phyloP scores from a whole-genome alignment of 2,113 vertebrate species.

The Pardalotus punctatus region DNA sequence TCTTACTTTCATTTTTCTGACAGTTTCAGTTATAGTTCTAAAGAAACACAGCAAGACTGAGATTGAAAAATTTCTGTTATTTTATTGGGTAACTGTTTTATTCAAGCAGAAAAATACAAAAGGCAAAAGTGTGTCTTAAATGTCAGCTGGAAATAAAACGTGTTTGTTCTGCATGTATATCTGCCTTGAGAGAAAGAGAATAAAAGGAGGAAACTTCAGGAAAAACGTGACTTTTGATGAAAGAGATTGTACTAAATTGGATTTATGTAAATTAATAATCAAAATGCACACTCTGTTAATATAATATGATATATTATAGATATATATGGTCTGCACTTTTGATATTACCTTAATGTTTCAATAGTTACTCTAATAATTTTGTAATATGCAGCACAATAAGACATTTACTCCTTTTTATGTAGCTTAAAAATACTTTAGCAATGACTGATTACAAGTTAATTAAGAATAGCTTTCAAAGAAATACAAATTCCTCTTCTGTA shows the following conservation, averaged over 20 bases:
- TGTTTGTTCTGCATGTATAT: slow-evolving; percentile 18
- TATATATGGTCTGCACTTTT: not conserved
- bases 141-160: slow-evolving; percentile 59
- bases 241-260: not conserved
- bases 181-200: not conserved
- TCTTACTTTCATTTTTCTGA: slow-evolving; percentile 66
- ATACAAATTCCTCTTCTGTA: not conserved
- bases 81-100: slow-evolving; percentile 62
- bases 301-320: not conserved
- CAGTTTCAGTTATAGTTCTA: slow-evolving; percentile 54
- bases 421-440: not conserved
- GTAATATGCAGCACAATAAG: not conserved
- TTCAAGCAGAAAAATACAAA: slow-evolving; percentile 52
- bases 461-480: slow-evolving; percentile 29
- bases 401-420: not conserved
- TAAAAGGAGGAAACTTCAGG: not conserved
- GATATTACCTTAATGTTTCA: not conserved
- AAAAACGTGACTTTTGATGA: not conserved
- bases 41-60: slow-evolving; percentile 52
- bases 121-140: slow-evolving; percentile 57
- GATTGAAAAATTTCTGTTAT: slow-evolving; percentile 59
- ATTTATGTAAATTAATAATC: not conserved
- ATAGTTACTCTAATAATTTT: not conserved
- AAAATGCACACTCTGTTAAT: not conserved
- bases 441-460: not conserved